phyloP scores from a whole-genome alignment of 2,888 invertebrate species.

The Hanleya hanleyi region DNA sequence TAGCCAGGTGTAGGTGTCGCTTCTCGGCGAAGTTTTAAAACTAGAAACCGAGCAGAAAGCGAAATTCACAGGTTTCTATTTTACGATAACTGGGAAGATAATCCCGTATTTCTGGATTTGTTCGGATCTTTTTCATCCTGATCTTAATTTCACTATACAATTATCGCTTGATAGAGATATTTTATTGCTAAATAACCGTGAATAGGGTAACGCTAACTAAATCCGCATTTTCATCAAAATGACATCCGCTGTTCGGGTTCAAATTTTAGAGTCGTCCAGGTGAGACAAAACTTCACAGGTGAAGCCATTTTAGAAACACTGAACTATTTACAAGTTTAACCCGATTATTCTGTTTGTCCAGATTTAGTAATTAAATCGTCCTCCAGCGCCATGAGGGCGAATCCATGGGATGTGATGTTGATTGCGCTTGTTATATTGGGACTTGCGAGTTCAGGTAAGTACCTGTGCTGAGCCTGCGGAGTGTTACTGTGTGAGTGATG shows the following conservation, averaged over 20 bases:
- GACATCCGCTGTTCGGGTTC: background rate
- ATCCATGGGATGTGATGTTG: background rate
- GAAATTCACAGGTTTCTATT: too few relatives aligned
- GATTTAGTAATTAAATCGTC: background rate
- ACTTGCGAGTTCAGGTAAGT: background rate
- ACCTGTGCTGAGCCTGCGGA: background rate
- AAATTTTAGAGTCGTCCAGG: background rate
- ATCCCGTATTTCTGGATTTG: background rate
- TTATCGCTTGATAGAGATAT: background rate
- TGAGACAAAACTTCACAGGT: background rate
- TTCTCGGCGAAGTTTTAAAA: too few relatives aligned
- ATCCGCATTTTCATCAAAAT: background rate
- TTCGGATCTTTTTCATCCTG: background rate
- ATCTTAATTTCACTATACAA: background rate
- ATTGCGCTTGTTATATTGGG: background rate
- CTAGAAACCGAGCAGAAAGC: too few relatives aligned
- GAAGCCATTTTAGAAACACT: background rate
- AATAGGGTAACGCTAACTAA: too few relatives aligned
- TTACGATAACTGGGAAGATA: too few relatives aligned
- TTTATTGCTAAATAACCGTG: too few relatives aligned
- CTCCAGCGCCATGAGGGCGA: background rate
- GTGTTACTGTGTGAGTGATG: too few relatives aligned
- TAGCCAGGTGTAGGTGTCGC: background rate
- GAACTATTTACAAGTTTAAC: background rate
- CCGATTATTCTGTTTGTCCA: background rate